phyloP scores from a whole-genome alignment of 2,113 vertebrate genomes.

The Artemisiospiza belli region DNA sequence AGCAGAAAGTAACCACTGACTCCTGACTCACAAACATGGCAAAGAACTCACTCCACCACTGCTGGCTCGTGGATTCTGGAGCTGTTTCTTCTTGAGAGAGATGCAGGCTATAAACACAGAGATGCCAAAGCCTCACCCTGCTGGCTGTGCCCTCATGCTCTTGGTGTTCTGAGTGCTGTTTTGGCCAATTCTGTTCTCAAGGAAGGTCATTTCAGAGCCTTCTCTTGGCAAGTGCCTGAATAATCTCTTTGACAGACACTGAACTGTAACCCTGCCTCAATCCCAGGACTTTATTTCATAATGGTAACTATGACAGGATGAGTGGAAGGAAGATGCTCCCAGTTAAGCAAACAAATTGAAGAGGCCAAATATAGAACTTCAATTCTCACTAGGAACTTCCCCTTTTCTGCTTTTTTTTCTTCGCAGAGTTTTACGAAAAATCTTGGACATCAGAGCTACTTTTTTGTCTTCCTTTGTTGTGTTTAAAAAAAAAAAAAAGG shows the following conservation, averaged over 20 bases:
- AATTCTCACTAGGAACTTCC: conserved; percentile 16
- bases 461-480: neutral
- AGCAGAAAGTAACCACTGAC: neutral
- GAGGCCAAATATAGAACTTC: conserved; percentile 22
- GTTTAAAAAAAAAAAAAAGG: neutral
- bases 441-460: neutral
- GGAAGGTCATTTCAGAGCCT: neutral
- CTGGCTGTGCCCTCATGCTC: neutral
- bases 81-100: neutral
- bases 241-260: neutral
- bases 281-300: neutral
- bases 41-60: neutral
- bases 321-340: conserved; percentile 44
- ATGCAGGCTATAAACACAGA: neutral
- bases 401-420: neutral
- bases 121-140: neutral
- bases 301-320: neutral
- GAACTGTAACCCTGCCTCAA: neutral
- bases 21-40: neutral
- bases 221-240: no score
- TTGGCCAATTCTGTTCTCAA: neutral
- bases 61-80: neutral
- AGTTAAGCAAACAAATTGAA: conserved; percentile 34
- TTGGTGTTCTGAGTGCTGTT: neutral
- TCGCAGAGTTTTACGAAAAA: neutral